Percentiles rank a stretch among this genome's conserved stretches.
These are phyloP conservation scores for Cassiopea xamachana DNA, from an alignment of 30 jellyfish, hydroid and myxozoan species.

Conservation along the genomic window DNA sequence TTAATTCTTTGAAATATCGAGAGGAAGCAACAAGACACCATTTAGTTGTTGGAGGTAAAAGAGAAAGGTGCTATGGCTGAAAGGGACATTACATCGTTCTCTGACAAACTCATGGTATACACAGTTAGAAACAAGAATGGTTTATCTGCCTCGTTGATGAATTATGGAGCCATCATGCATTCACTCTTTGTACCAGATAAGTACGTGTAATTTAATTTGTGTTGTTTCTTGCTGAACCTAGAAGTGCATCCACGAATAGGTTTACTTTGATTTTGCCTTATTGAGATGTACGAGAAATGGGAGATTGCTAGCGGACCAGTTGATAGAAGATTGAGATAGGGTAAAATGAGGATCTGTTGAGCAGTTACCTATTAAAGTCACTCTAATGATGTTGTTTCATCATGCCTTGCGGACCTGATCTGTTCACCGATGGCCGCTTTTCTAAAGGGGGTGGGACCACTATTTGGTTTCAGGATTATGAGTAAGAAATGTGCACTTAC, in stretches of 20 bases:
- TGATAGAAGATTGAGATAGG: no score
- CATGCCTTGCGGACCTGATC: no score
- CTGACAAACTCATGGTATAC: slow-evolving; percentile 25
- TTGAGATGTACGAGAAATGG: no score
- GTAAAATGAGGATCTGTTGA: no score
- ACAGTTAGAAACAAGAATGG: slow-evolving; percentile 44
- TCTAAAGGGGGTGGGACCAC: no score
- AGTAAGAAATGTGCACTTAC: no score
- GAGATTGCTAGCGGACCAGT: no score
- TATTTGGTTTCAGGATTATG: no score
- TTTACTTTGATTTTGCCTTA: neutral
- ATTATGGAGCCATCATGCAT: slow-evolving; percentile 82
- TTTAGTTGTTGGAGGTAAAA: neutral
- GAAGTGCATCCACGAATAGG: neutral
- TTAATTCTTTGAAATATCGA: neutral
- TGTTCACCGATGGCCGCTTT: no score
- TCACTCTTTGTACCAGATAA: slow-evolving; percentile 67
- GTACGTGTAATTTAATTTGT: slow-evolving; percentile 12
- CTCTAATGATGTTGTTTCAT: no score
- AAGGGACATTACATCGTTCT: neutral
- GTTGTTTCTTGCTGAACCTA: neutral
- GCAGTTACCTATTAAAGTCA: no score
- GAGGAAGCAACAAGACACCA: neutral
- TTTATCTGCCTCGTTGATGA: slow-evolving; percentile 58
- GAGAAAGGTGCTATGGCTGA: neutral